These are phyloP conservation scores for Atta cephalotes DNA, from an alignment of 1,140 invertebrate species.

Conservation along the genomic window DNA sequence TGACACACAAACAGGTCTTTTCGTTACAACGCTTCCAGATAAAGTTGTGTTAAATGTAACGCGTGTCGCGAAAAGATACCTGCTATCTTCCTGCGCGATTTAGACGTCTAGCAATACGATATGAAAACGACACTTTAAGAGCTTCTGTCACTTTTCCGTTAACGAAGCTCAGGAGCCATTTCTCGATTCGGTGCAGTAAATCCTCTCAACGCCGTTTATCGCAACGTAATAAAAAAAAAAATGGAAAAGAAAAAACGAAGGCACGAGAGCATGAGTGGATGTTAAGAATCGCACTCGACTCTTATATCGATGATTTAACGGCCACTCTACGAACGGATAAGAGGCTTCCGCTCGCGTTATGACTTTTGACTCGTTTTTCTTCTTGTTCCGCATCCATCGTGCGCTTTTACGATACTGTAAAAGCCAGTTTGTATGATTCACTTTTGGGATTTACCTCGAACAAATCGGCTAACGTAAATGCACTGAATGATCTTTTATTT, in stretches of 20 bases:
- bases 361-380: slow-evolving; percentile 30
- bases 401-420: slow-evolving; percentile 25
- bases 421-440: neutral
- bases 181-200: slow-evolving; percentile 48
- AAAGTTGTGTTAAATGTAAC: neutral
- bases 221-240: slow-evolving; percentile 36
- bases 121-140: slow-evolving; percentile 50
- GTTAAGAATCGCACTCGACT: slow-evolving; percentile 48
- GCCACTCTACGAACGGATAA: slow-evolving; percentile 24
- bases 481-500: neutral
- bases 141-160: slow-evolving; percentile 25
- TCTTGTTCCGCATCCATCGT: neutral
- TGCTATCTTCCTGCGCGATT: neutral
- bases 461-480: neutral
- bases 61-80: slow-evolving; percentile 9
- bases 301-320: slow-evolving; percentile 53
- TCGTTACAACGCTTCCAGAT: slow-evolving; percentile 11
- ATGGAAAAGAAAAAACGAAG: neutral
- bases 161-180: slow-evolving; percentile 34
- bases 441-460: neutral
- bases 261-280: slow-evolving; percentile 29
- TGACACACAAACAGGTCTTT: slow-evolving; percentile 6
- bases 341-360: slow-evolving; percentile 39
- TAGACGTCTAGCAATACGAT: slow-evolving; percentile 10
- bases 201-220: slow-evolving; percentile 43